Evolutionary conservation across 2,888 invertebrate genomes (phyloP).

Genomic region (Parnassius mnemosyne): DNA sequence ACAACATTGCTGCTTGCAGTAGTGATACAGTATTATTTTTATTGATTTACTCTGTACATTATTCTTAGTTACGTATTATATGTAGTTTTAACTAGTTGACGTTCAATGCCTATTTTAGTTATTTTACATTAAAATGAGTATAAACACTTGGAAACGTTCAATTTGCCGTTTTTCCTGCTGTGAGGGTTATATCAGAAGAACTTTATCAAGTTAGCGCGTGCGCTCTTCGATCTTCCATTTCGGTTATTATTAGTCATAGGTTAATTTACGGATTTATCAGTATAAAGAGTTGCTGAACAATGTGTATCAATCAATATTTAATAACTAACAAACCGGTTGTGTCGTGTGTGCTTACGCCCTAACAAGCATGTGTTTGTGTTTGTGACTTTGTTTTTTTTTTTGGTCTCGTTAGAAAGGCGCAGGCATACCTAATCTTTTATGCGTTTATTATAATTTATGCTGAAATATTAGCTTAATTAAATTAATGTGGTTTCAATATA

Average conservation of each 20-base stretch:
- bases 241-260: slow-evolving; percentile 72
- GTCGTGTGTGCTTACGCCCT: slow-evolving; percentile 77
- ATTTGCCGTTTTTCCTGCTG: slow-evolving; percentile 32
- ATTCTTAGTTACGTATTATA: slow-evolving; percentile 54
- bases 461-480: slow-evolving; percentile 61
- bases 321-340: slow-evolving; percentile 79
- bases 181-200: slow-evolving; percentile 29
- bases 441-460: slow-evolving; percentile 74
- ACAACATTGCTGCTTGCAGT: slow-evolving; percentile 66
- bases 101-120: slow-evolving; percentile 37
- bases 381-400: slow-evolving; percentile 57
- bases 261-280: slow-evolving; percentile 61
- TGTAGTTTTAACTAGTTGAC: slow-evolving; percentile 44
- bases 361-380: slow-evolving; percentile 80
- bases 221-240: slow-evolving; percentile 68
- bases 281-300: slow-evolving; percentile 71
- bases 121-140: slow-evolving; percentile 25
- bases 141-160: slow-evolving; percentile 19
- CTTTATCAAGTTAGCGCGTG: slow-evolving; percentile 37
- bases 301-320: slow-evolving; percentile 62
- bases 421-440: slow-evolving; percentile 51
- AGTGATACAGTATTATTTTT: slow-evolving; percentile 78
- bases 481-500: slow-evolving; percentile 38
- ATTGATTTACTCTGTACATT: slow-evolving; percentile 72
- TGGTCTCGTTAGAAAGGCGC: slow-evolving; percentile 35